phyloP scores from a whole-genome alignment of 2,888 invertebrate species.

The Tenthredo mesomela region DNA sequence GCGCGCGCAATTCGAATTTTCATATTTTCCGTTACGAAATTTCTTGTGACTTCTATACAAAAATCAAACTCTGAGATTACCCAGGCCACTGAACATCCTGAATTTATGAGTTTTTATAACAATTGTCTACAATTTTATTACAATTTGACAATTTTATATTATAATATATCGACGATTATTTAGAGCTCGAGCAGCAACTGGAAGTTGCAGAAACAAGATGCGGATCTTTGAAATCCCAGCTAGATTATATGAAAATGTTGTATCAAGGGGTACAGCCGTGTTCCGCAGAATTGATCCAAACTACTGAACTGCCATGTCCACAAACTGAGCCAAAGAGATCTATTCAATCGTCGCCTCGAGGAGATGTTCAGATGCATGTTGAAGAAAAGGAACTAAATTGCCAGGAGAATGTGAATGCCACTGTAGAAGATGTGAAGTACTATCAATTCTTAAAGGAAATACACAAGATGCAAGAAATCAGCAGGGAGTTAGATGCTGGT shows the following conservation, averaged over 20 bases:
- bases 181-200: constrained; percentile 77
- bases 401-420: constrained; percentile 51
- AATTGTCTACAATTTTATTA: no score
- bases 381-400: constrained; percentile 50
- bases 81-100: no score
- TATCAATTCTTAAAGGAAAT: constrained; percentile 48
- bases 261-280: constrained; percentile 66
- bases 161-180: not conserved
- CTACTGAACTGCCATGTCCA: not conserved
- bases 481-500: constrained; percentile 38
- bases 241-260: constrained; percentile 77
- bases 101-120: no score
- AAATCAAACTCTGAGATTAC: no score
- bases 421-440: constrained; percentile 51
- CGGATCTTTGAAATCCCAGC: constrained; percentile 75
- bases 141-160: not conserved
- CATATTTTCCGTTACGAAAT: not conserved
- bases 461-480: constrained; percentile 44
- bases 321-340: constrained; percentile 15
- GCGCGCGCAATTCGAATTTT: constrained; percentile 3
- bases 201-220: constrained; percentile 77
- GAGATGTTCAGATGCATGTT: not conserved
- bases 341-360: constrained; percentile 53
- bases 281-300: constrained; percentile 35
- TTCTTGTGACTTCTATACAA: no score